Percentiles rank a stretch among this genome's conserved stretches.
These are phyloP conservation scores for Dorcus parallelipipedus DNA, from an alignment of 2,888 invertebrate species.

Conservation along the genomic window DNA sequence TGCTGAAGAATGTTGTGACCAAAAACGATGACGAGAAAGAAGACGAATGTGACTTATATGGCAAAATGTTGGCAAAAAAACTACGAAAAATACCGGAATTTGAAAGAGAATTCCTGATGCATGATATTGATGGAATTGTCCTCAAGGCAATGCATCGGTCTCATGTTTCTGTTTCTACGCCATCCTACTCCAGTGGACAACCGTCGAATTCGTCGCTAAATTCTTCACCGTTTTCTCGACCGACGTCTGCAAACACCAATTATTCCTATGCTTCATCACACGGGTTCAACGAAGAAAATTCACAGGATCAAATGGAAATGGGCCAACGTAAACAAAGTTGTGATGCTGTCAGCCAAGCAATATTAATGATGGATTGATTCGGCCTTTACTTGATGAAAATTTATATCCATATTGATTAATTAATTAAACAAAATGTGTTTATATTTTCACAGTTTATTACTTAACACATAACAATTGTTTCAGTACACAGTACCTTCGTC, in stretches of 20 bases:
- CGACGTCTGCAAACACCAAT: neutral
- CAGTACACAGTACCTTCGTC: too few relatives aligned
- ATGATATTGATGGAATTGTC: neutral
- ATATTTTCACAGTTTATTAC: too few relatives aligned
- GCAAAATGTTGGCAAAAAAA: constrained; percentile 1
- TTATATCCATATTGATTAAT: too few relatives aligned
- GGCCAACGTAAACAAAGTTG: too few relatives aligned
- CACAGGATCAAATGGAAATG: too few relatives aligned
- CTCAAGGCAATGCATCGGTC: neutral
- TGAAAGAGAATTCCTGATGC: neutral
- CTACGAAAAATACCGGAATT: neutral
- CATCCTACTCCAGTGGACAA: neutral
- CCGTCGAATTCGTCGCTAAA: too few relatives aligned
- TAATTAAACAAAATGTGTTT: too few relatives aligned
- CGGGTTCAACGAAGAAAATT: too few relatives aligned
- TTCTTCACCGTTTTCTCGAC: neutral
- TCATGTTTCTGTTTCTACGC: neutral
- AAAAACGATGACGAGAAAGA: neutral
- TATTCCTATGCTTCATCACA: neutral
- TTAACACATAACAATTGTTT: too few relatives aligned
- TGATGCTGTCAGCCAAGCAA: too few relatives aligned
- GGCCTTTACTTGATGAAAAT: too few relatives aligned
- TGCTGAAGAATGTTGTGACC: neutral
- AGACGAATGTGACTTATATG: constrained; percentile 1
- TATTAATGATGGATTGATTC: too few relatives aligned